Conservation (phyloP, 2,797 vertebrate genomes). For the Helicolenus hilgendorfi region DNA sequence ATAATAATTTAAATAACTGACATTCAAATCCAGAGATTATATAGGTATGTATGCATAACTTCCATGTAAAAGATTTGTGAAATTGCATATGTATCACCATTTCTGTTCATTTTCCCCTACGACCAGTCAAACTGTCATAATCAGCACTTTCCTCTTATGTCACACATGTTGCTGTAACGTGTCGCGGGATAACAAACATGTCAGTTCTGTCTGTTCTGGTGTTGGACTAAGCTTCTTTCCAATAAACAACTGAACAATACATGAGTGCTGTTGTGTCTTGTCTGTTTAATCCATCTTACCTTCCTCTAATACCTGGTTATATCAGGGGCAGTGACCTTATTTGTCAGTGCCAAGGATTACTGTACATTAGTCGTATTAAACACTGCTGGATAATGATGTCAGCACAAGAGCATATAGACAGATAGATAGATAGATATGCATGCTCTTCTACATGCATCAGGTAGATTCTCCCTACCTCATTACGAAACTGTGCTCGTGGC, state of each 20-base stretch:
- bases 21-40: not conserved
- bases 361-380: constrained; percentile 40
- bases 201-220: constrained; percentile 41
- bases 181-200: not conserved
- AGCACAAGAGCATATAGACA: not conserved
- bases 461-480: not conserved
- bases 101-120: not conserved
- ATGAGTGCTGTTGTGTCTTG: constrained; percentile 48
- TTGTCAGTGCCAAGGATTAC: constrained; percentile 70
- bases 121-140: not conserved
- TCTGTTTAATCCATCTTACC: constrained; percentile 82
- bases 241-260: constrained; percentile 80
- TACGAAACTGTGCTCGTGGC: not conserved
- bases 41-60: not conserved
- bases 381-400: not conserved
- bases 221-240: constrained; percentile 60
- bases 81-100: not conserved
- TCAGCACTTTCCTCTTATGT: not conserved
- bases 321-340: constrained; percentile 59
- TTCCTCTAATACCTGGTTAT: constrained; percentile 75
- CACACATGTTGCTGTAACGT: constrained; percentile 25
- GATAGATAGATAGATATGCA: not conserved
- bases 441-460: not conserved
- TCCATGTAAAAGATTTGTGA: not conserved
- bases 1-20: not conserved